Percentiles rank a stretch among this genome's conserved stretches.
Evolutionary conservation across 2,888 invertebrate species (phyloP).

Genomic region (Chesias legatella): DNA sequence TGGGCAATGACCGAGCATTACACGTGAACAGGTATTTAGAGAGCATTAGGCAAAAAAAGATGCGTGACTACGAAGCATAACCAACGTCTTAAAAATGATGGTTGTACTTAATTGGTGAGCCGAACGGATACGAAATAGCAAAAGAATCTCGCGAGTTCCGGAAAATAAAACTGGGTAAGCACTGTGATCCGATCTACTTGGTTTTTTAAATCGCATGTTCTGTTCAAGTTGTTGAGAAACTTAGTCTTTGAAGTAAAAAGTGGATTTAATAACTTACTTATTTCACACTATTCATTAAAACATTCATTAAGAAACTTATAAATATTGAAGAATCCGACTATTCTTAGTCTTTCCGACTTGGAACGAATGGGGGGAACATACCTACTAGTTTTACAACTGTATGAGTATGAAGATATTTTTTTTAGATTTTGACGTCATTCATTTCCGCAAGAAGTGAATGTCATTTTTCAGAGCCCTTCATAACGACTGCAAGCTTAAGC

Average conservation of each 20-base stretch:
- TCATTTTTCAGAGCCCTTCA: no score
- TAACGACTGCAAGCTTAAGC: no score
- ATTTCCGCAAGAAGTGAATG: no score
- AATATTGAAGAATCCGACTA: no score
- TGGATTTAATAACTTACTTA: slow-evolving; percentile 4
- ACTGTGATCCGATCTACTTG: slow-evolving; percentile 61
- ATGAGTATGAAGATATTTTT: no score
- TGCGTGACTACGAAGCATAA: slow-evolving; percentile 61
- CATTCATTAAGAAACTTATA: no score
- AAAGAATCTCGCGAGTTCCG: slow-evolving; percentile 65
- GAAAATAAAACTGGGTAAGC: slow-evolving; percentile 49
- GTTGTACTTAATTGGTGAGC: slow-evolving; percentile 51
- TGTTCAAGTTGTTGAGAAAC: no score
- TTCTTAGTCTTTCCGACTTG: no score
- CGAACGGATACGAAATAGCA: slow-evolving; percentile 40
- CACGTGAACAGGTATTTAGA: slow-evolving; percentile 22
- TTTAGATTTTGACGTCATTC: no score
- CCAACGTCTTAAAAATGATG: slow-evolving; percentile 50
- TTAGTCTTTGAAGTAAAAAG: slow-evolving; percentile 1
- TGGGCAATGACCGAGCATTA: slow-evolving; percentile 29
- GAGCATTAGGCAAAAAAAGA: slow-evolving; percentile 32
- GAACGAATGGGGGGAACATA: no score
- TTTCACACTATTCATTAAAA: no score
- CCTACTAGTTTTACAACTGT: no score
- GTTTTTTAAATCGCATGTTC: slow-evolving; percentile 47